Evolutionary conservation across 1,140 invertebrate genomes (phyloP), one percentile per base, ranked within the genome.

Genomic region (Kradibia gibbosae): DNA sequence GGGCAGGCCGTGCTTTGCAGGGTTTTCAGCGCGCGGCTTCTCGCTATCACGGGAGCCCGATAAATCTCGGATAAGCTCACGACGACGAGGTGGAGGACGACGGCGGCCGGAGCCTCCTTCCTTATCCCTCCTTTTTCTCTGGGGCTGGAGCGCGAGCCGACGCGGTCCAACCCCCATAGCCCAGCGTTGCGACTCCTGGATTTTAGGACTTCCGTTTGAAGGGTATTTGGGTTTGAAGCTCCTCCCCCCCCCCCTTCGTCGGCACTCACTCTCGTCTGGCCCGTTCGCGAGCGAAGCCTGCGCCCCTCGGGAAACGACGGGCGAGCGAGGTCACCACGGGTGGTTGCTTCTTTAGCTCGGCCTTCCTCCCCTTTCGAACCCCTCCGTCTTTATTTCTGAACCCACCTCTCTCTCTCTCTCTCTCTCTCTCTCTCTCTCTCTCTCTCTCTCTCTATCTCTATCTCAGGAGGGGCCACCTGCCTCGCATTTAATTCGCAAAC

Each of bases 1-100:
- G 83, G 83, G 83, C 86, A 82, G 85, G 74, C 70, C 82, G 86
- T 89, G 87, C 88, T 90, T 89, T 87, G 87, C 89, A 89, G 88
- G 86, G 89, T 90, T 90, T 89, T 88, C 89, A 89, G 87, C 86
- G 86, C 88, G 86, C 87, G 86, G 86, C 86, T 86, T 86, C 86
- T 86, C 85, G 85, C 88, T 89, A 90, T 89, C 89, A 87, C 86
- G 86, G 87, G 86, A 88, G 86, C 82, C 87, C 87, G 88, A 90
- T 90, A 90, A 90, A 90, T 90, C 89, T 90, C 86, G 85, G 83
- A 83, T 84, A 84, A 86, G 85, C 84, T 86, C 84, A 85, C 85
- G 84, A 84, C 82, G 83, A 84, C 57, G 45, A 22, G 5, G 34
- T 20, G 3, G 34, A 39, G 4, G 34, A 39, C 11, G 34, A 20